Conservation (phyloP, 2,113 vertebrate genomes). For the Anarhynchus alexandrinus region DNA sequence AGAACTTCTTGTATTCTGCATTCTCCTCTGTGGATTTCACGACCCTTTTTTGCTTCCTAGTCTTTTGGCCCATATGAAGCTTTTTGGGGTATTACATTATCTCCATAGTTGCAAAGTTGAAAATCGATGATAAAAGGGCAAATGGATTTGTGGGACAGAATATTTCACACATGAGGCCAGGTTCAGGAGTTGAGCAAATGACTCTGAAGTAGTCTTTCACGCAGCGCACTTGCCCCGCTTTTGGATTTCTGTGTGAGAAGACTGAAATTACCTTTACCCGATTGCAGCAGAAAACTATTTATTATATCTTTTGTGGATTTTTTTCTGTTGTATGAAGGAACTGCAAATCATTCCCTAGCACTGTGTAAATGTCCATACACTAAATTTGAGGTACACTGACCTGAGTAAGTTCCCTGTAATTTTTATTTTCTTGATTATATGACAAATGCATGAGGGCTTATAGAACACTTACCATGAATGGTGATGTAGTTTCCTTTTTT, state of each 20-base stretch:
- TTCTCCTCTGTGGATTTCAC: not conserved
- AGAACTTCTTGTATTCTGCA: not conserved
- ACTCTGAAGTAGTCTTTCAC: not conserved
- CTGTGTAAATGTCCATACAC: not conserved
- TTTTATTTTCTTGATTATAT: not conserved
- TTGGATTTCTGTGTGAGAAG: not conserved
- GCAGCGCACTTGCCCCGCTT: not conserved
- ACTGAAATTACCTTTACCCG: not conserved
- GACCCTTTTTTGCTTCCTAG: not conserved
- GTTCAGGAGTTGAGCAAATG: not conserved
- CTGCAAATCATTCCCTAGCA: not conserved
- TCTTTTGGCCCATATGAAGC: not conserved
- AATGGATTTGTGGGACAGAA: not conserved
- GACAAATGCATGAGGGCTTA: not conserved
- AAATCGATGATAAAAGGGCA: not conserved
- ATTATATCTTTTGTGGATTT: not conserved
- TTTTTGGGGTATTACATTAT: not conserved
- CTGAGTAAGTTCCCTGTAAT: not conserved
- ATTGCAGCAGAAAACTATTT: not conserved
- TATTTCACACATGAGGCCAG: not conserved
- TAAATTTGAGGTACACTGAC: not conserved
- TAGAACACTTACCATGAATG: not conserved
- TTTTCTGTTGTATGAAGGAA: not conserved
- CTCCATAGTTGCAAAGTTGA: not conserved
- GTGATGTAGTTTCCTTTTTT: not conserved